Base-by-base conservation (phyloP, 2,113 vertebrate genomes). In the Tautogolabrus adspersus region DNA sequence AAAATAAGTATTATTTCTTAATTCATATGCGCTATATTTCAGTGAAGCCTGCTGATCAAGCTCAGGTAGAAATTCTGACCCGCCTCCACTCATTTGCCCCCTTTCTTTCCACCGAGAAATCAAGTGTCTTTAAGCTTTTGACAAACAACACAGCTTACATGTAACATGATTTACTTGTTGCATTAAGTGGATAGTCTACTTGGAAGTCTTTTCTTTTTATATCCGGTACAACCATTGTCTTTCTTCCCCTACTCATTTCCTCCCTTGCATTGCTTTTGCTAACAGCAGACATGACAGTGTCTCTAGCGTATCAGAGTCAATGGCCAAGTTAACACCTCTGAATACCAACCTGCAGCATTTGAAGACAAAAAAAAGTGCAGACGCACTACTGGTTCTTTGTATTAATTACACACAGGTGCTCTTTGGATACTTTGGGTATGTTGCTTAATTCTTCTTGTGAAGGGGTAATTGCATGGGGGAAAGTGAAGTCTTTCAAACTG, bases 291-390 rank as follows among this genome's bases (percentile, higher is more conserved):
- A 52, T 8, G 61, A 40, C 42, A 0, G 13, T 52, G 19, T 3
- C 58, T 56, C 72, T 51, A 21, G 37, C 62, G 46, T 47, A 46
- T 60, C 16, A 51, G 30, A 51, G 58, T 67, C 75, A 74, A 78
- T 23, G 75, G 58, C 81, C 70, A 66, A n/a, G 72, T 65, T 55
- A 59, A 60, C 75, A 34, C 30, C 30, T 34, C 30, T 34, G 30
- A 49, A 15, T 9, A 47, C 70, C 38, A 49, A 19, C 3, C 30
- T 34, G 30, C 30, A 34, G 30, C 30, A 34, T 34, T 34, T 34
- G 30, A 34, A 34, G 30, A 34, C 30, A 34, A 34, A 34, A 6
- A n/a, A 34, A 34, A 34, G 30, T 0, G 30, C 30, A 34, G 30
- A 34, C 1, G 6, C 30, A 0, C 6, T 1, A 34, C 30, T 34